Evolutionary conservation across 2,888 invertebrate species (phyloP), one percentile per base, ranked within the genome.

Genomic region (Xanthostigma xanthostigma): DNA sequence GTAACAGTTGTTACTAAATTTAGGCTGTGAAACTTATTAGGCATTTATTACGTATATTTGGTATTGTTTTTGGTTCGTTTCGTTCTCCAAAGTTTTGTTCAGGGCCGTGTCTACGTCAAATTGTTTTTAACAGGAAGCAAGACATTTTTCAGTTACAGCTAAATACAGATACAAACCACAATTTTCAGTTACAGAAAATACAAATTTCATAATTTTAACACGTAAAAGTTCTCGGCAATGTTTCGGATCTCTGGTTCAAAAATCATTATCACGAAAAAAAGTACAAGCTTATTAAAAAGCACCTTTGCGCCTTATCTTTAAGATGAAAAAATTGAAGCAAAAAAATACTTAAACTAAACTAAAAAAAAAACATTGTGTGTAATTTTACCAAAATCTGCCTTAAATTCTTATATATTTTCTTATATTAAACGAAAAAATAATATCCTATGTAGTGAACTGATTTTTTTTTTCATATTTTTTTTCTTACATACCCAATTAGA

Each of bases 231-330:
- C 61, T 62, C 58, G 64, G 61, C 62, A 66, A 67, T 64, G 66
- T 73, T 73, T 73, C 69, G 73, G 73, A 63, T 71, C 70, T 69
- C 71, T 71, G 71, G 71, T 70, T 69, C 71, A 67, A 71, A 69
- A 67, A 64, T 58, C 58, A 56, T 72, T 74, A 75, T 75, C 75
- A 75, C 70, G 72, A 74, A 70, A 75, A 70, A 76, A 75, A 77
- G 77, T 77, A 77, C 78, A 78, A 78, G 77, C 76, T 77, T 77
- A 75, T 75, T 77, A 76, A 73, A 72, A 59, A 78, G 77, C 78
- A 78, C 78, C 77, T 78, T 76, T 76, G 78, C 78, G 78, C 78
- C 78, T 78, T 78, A 78, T 75, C 75, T 74, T 74, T 72, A 74
- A 69, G 68, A 69, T 55, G 60, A 60, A 58, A 68, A 69, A 66